Evolutionary conservation across 2,888 invertebrate species (phyloP).

Genomic region (Leptopilina syphax): DNA sequence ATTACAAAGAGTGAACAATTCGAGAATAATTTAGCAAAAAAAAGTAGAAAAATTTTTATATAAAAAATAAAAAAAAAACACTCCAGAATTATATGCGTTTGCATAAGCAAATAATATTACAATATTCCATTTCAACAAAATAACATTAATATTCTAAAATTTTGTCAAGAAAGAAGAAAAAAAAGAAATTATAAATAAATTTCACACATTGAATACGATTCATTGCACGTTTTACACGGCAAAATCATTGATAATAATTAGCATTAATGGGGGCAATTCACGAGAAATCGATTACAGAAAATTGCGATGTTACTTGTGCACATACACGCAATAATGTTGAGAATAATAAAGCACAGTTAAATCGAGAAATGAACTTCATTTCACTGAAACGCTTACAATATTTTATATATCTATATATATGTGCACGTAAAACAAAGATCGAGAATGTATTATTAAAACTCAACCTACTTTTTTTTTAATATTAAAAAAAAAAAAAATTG

Average conservation of each 20-base stretch:
- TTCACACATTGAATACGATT: neutral
- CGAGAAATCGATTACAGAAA: constrained; percentile 73
- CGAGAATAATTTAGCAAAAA: too few relatives aligned
- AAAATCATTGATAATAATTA: constrained; percentile 70
- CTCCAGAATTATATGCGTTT: too few relatives aligned
- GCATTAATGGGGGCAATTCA: constrained; percentile 73
- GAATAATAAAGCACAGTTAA: constrained; percentile 15
- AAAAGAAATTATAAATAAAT: neutral
- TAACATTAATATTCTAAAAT: too few relatives aligned
- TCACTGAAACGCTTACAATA: neutral
- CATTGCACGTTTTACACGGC: neutral
- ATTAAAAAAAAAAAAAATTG: too few relatives aligned
- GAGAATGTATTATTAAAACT: neutral
- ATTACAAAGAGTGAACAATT: too few relatives aligned
- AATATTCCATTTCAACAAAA: too few relatives aligned
- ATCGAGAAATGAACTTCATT: constrained; percentile 15
- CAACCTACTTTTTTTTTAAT: neutral
- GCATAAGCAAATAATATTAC: too few relatives aligned
- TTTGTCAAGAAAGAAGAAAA: too few relatives aligned
- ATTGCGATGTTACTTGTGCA: constrained; percentile 56
- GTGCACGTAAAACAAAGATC: neutral
- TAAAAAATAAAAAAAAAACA: too few relatives aligned
- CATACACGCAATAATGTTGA: constrained; percentile 4
- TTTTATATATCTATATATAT: too few relatives aligned
- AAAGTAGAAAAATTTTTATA: too few relatives aligned